phyloP scores from a whole-genome alignment of 2,888 invertebrate species.

The Melipona bicolor region DNA sequence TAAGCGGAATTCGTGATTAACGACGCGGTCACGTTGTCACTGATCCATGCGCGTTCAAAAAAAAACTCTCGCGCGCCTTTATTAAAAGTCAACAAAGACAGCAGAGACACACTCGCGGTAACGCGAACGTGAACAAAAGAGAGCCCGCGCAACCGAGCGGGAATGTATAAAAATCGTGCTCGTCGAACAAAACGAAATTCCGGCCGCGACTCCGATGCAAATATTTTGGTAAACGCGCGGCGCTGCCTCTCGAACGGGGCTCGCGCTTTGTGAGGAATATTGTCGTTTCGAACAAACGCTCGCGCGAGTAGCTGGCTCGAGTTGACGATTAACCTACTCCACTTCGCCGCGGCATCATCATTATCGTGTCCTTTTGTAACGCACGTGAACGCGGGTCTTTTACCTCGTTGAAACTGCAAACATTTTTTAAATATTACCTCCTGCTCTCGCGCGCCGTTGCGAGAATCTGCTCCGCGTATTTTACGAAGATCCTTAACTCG shows the following conservation, averaged over 20 bases:
- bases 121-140: neutral
- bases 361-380: slow-evolving; percentile 37
- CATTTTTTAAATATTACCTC: slow-evolving; percentile 36
- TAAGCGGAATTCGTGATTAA: neutral
- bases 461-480: no score
- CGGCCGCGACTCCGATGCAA: neutral
- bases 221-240: slow-evolving; percentile 24
- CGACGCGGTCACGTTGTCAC: no score
- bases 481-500: no score
- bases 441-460: no score
- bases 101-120: no score
- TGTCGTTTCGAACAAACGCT: slow-evolving; percentile 14
- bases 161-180: neutral
- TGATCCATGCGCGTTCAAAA: neutral
- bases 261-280: slow-evolving; percentile 24
- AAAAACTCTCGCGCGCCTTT: neutral
- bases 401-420: slow-evolving; percentile 26
- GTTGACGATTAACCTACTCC: slow-evolving; percentile 47
- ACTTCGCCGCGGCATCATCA: slow-evolving; percentile 44
- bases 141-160: neutral
- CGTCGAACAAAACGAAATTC: neutral
- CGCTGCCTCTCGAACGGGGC: slow-evolving; percentile 12
- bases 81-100: neutral
- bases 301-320: slow-evolving; percentile 14
- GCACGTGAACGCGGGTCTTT: neutral